A percentile compares a stretch with the other conserved stretches of the same genome.
phyloP scores from a whole-genome alignment of 92 coral and sea anemone species.

The Parazoanthus atlanticus region DNA sequence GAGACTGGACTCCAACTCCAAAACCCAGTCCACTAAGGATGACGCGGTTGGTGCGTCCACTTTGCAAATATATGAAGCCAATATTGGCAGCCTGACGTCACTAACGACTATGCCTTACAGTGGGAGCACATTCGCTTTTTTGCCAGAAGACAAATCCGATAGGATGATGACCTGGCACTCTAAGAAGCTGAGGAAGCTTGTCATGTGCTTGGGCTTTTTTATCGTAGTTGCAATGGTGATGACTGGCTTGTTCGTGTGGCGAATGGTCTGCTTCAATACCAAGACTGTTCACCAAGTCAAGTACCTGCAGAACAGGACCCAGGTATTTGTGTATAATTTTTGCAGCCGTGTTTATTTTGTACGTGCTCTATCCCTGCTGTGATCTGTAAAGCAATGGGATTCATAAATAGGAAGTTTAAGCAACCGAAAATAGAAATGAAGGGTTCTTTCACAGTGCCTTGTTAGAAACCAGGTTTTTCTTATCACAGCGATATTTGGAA shows the following conservation, averaged over 20 bases:
- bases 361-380: neutral
- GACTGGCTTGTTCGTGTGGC: conserved; percentile 90
- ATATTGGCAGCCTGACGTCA: conserved; percentile 68
- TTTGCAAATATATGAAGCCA: conserved; percentile 52
- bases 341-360: conserved; percentile 10
- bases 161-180: conserved; percentile 78
- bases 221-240: conserved; percentile 74
- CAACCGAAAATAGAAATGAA: neutral
- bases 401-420: neutral
- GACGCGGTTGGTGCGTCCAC: conserved; percentile 33
- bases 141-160: conserved; percentile 60
- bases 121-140: conserved; percentile 55
- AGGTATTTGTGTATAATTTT: neutral
- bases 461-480: neutral
- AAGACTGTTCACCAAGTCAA: neutral
- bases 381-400: neutral
- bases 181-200: conserved; percentile 58
- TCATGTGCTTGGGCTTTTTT: conserved; percentile 66
- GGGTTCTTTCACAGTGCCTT: neutral
- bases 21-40: conserved; percentile 56
- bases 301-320: conserved; percentile 8
- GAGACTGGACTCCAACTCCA: conserved; percentile 33
- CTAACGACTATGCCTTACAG: conserved; percentile 49
- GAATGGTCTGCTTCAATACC: conserved; percentile 45
- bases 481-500: neutral